phyloP scores from a whole-genome alignment of 2,797 vertebrate genomes.

The Lepilemur septentrionalis region DNA sequence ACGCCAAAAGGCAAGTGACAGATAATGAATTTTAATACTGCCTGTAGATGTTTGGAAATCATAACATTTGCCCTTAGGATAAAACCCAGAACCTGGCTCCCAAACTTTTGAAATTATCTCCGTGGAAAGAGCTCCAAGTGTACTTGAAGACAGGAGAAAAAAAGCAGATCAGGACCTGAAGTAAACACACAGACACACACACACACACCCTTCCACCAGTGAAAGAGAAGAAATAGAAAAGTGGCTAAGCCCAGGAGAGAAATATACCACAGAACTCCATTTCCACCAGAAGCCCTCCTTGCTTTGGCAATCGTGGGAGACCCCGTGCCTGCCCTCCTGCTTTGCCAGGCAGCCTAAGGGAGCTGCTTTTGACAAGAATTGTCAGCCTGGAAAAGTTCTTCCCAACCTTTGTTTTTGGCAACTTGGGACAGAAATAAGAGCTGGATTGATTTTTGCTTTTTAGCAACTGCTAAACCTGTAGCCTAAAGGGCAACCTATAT shows the following conservation, averaged over 20 bases:
- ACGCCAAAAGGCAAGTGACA: not conserved
- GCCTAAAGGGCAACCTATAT: not conserved
- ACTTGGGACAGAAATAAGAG: not conserved
- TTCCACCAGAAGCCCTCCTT: not conserved
- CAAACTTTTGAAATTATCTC: not conserved
- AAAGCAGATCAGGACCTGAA: not conserved
- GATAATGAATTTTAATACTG: not conserved
- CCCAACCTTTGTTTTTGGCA: not conserved
- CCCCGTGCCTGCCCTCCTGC: not conserved
- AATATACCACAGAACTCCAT: not conserved
- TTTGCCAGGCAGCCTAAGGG: not conserved
- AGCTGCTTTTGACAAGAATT: not conserved
- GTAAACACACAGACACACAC: not conserved
- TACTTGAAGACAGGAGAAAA: not conserved
- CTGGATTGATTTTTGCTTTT: constrained; percentile 8
- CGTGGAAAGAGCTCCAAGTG: not conserved
- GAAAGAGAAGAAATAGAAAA: not conserved
- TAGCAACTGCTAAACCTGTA: not conserved
- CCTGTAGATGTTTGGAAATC: not conserved
- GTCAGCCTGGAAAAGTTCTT: not conserved
- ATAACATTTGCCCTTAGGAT: not conserved
- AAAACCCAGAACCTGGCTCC: not conserved
- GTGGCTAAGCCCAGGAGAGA: not conserved
- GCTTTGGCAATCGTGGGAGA: not conserved
- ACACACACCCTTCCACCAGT: not conserved